Evolutionary conservation across 2,797 vertebrate species (phyloP).

Genomic region (Brotula barbata): DNA sequence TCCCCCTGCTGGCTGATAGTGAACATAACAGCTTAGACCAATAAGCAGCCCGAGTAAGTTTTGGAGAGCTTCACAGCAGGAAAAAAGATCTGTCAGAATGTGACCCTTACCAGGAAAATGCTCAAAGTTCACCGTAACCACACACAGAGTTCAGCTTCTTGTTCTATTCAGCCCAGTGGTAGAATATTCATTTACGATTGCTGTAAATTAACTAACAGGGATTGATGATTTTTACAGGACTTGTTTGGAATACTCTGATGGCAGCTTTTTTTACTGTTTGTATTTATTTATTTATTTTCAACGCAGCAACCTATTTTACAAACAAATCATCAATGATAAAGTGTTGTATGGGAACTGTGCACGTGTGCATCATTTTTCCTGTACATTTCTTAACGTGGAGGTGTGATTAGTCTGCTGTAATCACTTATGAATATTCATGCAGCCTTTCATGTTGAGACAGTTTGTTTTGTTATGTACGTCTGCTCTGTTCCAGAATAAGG

Average conservation of each 20-base stretch:
- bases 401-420: constrained; percentile 41
- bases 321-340: too few species aligned
- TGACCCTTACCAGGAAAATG: constrained; percentile 3
- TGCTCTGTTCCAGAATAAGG: constrained; percentile 45
- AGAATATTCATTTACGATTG: too few species aligned
- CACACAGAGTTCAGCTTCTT: neutral
- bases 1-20: neutral
- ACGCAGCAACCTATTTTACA: too few species aligned
- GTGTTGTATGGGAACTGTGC: neutral
- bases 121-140: neutral
- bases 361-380: neutral
- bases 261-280: too few species aligned
- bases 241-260: too few species aligned
- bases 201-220: too few species aligned
- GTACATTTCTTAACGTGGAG: constrained; percentile 28
- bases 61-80: constrained; percentile 7
- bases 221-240: too few species aligned
- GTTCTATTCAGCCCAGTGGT: neutral
- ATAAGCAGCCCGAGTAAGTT: neutral
- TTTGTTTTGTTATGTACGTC: constrained; percentile 47
- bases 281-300: too few species aligned
- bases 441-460: constrained; percentile 52
- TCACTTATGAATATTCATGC: constrained; percentile 56
- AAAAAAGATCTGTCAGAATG: neutral
- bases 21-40: neutral